phyloP scores from a whole-genome alignment of 2,888 invertebrate species.

The Caenorhabditis macrosperma region DNA sequence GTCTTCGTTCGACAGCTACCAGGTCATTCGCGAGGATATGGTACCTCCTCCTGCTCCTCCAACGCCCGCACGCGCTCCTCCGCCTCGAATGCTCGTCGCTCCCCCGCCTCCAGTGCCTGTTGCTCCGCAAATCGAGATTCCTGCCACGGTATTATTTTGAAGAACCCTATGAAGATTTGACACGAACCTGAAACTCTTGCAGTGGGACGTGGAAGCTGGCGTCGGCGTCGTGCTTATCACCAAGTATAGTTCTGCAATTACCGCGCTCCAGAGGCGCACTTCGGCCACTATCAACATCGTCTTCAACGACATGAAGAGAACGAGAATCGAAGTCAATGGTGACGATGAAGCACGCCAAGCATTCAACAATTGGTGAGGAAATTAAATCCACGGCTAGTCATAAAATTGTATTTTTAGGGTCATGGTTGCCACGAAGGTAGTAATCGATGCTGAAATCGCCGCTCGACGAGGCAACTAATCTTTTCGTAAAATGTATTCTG shows the following conservation, averaged over 20 bases:
- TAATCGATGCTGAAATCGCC: slow-evolving; percentile 42
- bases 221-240: slow-evolving; percentile 96
- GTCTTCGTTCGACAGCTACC: too few species aligned
- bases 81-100: too few species aligned
- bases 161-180: not conserved
- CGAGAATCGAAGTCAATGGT: slow-evolving; percentile 90
- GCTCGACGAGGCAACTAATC: not conserved
- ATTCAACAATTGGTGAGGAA: slow-evolving; percentile 84
- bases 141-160: slow-evolving; percentile 18
- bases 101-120: too few species aligned
- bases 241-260: too few species aligned
- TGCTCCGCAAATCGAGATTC: too few species aligned
- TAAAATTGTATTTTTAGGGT: slow-evolving; percentile 68
- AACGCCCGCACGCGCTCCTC: too few species aligned
- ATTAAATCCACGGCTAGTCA: not conserved
- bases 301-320: too few species aligned
- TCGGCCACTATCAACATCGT: too few species aligned
- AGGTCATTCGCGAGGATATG: too few species aligned
- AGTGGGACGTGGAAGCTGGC: slow-evolving; percentile 96
- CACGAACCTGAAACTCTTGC: slow-evolving; percentile 80
- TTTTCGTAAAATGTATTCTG: slow-evolving; percentile 7
- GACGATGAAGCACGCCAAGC: slow-evolving; percentile 67
- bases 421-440: slow-evolving; percentile 74
- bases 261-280: too few species aligned
- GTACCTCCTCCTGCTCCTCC: too few species aligned